phyloP scores from a whole-genome alignment of 2,888 invertebrate genomes.

The Kuschelorhynchus macadamiae region DNA sequence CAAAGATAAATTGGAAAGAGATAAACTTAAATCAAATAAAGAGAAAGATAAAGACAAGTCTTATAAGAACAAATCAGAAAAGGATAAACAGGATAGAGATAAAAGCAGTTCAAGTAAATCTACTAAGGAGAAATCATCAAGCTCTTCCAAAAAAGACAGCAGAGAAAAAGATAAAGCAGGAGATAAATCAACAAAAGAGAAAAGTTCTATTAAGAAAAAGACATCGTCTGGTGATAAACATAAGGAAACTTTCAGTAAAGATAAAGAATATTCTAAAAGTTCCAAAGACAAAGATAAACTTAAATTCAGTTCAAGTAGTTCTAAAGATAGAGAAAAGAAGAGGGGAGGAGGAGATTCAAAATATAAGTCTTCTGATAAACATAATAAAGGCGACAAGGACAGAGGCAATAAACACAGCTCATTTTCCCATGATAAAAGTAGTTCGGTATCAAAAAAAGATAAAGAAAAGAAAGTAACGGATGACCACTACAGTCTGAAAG shows the following conservation, averaged over 20 bases:
- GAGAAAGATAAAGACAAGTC: slow-evolving; percentile 49
- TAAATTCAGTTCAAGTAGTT: slow-evolving; percentile 39
- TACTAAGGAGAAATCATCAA: slow-evolving; percentile 23
- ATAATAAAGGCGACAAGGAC: slow-evolving; percentile 42
- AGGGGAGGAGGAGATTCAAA: slow-evolving; percentile 20
- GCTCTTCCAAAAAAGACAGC: slow-evolving; percentile 17
- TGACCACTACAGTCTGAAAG: slow-evolving; percentile 80
- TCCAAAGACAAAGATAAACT: slow-evolving; percentile 52
- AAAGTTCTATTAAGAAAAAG: slow-evolving; percentile 25
- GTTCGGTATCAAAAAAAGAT: slow-evolving; percentile 49
- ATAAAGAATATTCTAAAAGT: slow-evolving; percentile 53
- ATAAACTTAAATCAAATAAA: slow-evolving; percentile 53
- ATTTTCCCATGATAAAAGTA: slow-evolving; percentile 10
- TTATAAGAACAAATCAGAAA: slow-evolving; percentile 14
- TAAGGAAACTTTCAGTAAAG: slow-evolving; percentile 51
- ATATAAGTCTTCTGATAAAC: slow-evolving; percentile 49
- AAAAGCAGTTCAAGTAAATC: slow-evolving; percentile 25
- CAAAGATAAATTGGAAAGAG: slow-evolving; percentile 50
- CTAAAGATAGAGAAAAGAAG: slow-evolving; percentile 45
- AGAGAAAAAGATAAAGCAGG: slow-evolving; percentile 49
- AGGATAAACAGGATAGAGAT: slow-evolving; percentile 6
- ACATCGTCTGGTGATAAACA: slow-evolving; percentile 51
- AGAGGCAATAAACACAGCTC: too few species aligned
- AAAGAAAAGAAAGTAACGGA: slow-evolving; percentile 71
- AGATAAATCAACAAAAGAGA: slow-evolving; percentile 19